These are phyloP conservation scores for Atta texana DNA, from an alignment of 1,140 invertebrate species.

Conservation along the genomic window DNA sequence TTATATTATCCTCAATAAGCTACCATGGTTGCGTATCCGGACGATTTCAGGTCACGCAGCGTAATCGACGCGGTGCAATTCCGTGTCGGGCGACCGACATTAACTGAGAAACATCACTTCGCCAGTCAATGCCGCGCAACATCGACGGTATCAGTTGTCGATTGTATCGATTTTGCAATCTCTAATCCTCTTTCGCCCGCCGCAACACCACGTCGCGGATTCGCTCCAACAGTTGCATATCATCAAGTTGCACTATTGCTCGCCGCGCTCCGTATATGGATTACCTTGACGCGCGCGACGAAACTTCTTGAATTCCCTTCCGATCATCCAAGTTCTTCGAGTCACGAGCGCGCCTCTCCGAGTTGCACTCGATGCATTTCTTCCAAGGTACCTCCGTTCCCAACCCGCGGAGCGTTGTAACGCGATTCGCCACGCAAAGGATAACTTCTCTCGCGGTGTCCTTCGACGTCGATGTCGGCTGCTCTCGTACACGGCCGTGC, in stretches of 20 bases:
- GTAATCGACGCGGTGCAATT: conserved; percentile 55
- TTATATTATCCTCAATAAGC: conserved; percentile 48
- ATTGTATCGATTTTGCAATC: conserved; percentile 34
- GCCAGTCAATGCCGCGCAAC: conserved; percentile 40
- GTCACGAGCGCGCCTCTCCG: conserved; percentile 5
- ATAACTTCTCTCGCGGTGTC: conserved; percentile 33
- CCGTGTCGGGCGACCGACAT: conserved; percentile 28
- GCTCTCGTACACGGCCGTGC: not conserved
- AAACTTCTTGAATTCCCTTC: not conserved
- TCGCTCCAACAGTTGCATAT: conserved; percentile 6
- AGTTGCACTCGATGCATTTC: not conserved
- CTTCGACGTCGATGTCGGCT: conserved; percentile 1
- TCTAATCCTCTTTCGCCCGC: conserved; percentile 22
- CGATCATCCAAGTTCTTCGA: not conserved
- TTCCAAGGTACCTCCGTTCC: not conserved
- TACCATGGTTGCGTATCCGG: conserved; percentile 55
- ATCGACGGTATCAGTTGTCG: conserved; percentile 38
- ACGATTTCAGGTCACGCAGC: conserved; percentile 59
- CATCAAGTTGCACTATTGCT: conserved; percentile 17
- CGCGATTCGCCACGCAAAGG: conserved; percentile 41
- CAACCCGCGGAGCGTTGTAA: conserved; percentile 30
- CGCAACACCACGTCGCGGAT: not conserved
- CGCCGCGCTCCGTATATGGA: not conserved
- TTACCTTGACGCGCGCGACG: conserved; percentile 10
- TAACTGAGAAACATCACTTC: conserved; percentile 53